These are phyloP conservation scores for Caretta caretta DNA, from an alignment of 2,113 vertebrate genomes.

Conservation along the genomic window DNA sequence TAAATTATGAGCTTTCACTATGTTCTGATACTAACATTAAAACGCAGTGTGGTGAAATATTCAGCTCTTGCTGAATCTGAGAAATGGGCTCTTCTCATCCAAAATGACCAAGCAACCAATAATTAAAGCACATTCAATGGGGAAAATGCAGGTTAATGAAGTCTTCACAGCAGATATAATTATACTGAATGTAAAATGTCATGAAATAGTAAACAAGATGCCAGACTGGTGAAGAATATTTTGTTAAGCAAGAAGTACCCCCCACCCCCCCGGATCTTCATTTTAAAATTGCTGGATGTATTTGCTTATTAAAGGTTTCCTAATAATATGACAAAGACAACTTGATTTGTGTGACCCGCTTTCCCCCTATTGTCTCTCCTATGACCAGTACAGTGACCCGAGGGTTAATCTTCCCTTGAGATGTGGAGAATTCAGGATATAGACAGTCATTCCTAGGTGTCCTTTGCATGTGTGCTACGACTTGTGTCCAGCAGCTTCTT, in stretches of 20 bases:
- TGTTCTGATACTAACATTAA: slow-evolving; percentile 13
- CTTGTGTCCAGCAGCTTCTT: neutral
- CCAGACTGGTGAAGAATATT: slow-evolving; percentile 33
- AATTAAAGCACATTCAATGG: slow-evolving; percentile 43
- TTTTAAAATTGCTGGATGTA: slow-evolving; percentile 22
- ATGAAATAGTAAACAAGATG: slow-evolving; percentile 42
- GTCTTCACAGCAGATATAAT: slow-evolving; percentile 39
- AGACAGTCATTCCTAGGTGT: fast-evolving
- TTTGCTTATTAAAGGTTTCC: slow-evolving; percentile 47
- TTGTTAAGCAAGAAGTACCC: neutral
- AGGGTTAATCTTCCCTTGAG: neutral
- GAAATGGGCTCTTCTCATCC: slow-evolving; percentile 21
- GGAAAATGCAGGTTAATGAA: slow-evolving; percentile 37
- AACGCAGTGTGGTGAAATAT: neutral
- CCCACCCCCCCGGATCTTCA: neutral
- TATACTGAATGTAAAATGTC: slow-evolving; percentile 44
- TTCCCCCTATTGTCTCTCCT: neutral
- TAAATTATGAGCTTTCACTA: neutral
- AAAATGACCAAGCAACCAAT: slow-evolving; percentile 33
- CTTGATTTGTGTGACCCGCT: neutral
- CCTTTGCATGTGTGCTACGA: neutral
- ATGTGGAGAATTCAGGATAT: neutral
- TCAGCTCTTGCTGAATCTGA: slow-evolving; percentile 15
- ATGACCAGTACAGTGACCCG: neutral
- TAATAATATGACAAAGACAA: neutral